Evolutionary conservation across 2,888 invertebrate species (phyloP), one percentile per base, ranked within the genome.

Genomic region (Synanthedon myopaeformis): DNA sequence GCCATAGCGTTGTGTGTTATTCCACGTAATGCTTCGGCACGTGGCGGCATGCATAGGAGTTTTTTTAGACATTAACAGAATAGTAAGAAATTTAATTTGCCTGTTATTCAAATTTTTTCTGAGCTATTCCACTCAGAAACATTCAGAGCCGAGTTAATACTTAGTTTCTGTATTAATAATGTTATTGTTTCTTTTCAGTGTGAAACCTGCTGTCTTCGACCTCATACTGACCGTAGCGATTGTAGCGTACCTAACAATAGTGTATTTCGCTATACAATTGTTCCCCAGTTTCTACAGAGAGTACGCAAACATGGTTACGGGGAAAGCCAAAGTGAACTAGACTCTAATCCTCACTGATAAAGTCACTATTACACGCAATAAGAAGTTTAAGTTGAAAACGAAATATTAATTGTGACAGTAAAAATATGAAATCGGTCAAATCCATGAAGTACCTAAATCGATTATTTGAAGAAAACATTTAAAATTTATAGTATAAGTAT

Each of bases 181-280:
- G 28, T 28, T 28, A 28, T 49, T 49, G 13, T 49, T 54, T 51
- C 14, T 48, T 91, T 92, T 65, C 90, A 96, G 96, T 77, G 98
- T 98, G 5, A 99, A 99, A 76, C 99, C 99, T 58, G 99, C 99
- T 10, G 93, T 98, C 55, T 99, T 99, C 87, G 99, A 99, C 89
- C 91, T 99, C 65, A 93, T 99, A 64, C 89, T 99, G 12, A 97
- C 98, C 1, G 79, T 95, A 56, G 92, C 91, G 42, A 98, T 99
- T 69, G 88, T 93, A 42, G 89, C 91, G 23, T 99, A 99, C 79
- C 89, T 99, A 54, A 90, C 91, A n/a, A 69, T 92, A 4, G 90
- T 98, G n/a, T 98, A 96, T 81, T 89, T 95, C 65, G 88, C 92
- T 11, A 91, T 97, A 56, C 92, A 92, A 59, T 82, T 91, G 61